These are phyloP conservation scores for Sarcophaga peregrina DNA, from an alignment of 1,140 invertebrate species.

Conservation along the genomic window DNA sequence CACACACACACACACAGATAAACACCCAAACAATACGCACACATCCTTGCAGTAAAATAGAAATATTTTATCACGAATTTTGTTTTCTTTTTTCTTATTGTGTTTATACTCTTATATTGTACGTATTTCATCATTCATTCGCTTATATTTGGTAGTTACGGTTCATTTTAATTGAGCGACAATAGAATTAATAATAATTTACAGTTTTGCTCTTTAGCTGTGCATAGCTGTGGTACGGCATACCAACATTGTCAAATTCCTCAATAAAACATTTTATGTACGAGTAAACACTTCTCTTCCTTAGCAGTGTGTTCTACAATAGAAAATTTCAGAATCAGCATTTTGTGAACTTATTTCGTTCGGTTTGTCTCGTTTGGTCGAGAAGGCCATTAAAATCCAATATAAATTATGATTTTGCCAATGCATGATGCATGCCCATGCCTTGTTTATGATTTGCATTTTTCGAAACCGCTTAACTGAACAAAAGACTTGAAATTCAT, in stretches of 20 bases:
- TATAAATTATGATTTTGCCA: conserved; percentile 8
- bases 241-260: neutral
- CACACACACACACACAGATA: too few relatives aligned
- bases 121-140: neutral
- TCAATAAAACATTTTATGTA: conserved; percentile 17
- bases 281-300: neutral
- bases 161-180: neutral
- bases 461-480: too few relatives aligned
- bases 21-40: neutral
- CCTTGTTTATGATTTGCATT: neutral
- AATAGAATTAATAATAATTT: neutral
- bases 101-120: neutral
- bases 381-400: neutral
- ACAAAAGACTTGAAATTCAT: too few relatives aligned
- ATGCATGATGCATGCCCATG: neutral
- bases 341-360: neutral
- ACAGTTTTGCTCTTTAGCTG: neutral
- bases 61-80: neutral
- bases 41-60: neutral
- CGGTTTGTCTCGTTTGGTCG: neutral
- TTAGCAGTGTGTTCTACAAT: neutral
- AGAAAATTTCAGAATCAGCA: conserved; percentile 12
- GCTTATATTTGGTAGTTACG: too few relatives aligned
- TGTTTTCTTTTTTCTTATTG: neutral
- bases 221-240: neutral